phyloP scores from a whole-genome alignment of 2,113 vertebrate species.

The Sphyrna mokarran region DNA sequence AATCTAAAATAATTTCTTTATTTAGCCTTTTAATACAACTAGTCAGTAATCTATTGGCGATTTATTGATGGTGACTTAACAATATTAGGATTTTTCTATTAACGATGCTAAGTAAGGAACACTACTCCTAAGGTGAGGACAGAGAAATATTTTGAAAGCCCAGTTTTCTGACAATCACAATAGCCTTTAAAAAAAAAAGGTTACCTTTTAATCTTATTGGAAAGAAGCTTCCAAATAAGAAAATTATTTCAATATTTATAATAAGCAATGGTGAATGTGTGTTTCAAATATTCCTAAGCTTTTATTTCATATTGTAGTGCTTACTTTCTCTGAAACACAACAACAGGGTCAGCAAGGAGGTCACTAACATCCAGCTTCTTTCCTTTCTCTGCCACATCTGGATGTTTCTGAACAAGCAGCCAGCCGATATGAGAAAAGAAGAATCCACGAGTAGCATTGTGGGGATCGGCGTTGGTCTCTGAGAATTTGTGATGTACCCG shows the following conservation, averaged over 20 bases:
- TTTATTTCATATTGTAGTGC: conserved; percentile 38
- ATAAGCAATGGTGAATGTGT: neutral
- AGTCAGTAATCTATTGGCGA: neutral
- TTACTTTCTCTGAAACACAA: conserved; percentile 66
- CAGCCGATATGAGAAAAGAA: conserved; percentile 68
- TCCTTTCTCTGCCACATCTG: conserved; percentile 63
- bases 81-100: neutral
- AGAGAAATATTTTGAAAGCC: neutral
- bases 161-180: neutral
- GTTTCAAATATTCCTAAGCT: neutral
- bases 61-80: neutral
- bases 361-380: conserved; percentile 59
- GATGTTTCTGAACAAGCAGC: conserved; percentile 64
- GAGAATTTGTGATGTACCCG: conserved; percentile 70
- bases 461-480: conserved; percentile 59
- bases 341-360: conserved; percentile 60
- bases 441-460: conserved; percentile 59
- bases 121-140: neutral
- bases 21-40: neutral
- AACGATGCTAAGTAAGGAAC: neutral
- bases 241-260: neutral
- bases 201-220: neutral
- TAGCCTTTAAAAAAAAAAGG: neutral
- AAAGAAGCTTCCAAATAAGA: neutral
- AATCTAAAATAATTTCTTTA: neutral